Percentiles rank a stretch among this genome's conserved stretches.
Evolutionary conservation across 2,797 vertebrate genomes (phyloP).

Genomic region (Pygocentrus nattereri): DNA sequence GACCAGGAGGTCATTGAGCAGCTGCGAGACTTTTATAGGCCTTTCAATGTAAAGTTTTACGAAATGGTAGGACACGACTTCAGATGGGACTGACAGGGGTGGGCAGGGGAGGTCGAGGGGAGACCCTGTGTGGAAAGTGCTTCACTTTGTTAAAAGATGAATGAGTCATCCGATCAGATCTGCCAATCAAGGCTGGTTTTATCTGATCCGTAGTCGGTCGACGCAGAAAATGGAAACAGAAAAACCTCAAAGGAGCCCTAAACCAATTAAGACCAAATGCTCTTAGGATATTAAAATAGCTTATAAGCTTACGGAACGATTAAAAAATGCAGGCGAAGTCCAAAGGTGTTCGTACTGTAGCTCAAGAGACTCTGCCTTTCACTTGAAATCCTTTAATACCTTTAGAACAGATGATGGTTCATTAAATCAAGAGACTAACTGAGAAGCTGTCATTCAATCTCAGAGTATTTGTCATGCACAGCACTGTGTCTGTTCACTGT

Average conservation of each 20-base stretch:
- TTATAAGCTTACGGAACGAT: constrained; percentile 40
- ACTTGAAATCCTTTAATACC: constrained; percentile 53
- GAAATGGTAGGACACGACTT: constrained; percentile 97
- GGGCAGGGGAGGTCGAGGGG: not conserved
- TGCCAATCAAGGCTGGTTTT: constrained; percentile 1
- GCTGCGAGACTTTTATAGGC: constrained; percentile 95
- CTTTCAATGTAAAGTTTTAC: constrained; percentile 95
- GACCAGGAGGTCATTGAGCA: constrained; percentile 94
- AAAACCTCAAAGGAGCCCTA: constrained; percentile 40
- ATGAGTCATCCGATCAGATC: not conserved
- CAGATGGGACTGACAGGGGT: constrained; percentile 88
- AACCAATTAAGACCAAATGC: constrained; percentile 51
- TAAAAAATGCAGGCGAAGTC: constrained; percentile 31
- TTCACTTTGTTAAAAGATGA: constrained; percentile 42
- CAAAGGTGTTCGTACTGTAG: constrained; percentile 48
- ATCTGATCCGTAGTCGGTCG: not conserved
- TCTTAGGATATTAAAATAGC: constrained; percentile 51
- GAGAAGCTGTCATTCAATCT: constrained; percentile 53
- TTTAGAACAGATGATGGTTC: constrained; percentile 48
- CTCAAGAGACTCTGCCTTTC: constrained; percentile 53
- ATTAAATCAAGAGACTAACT: constrained; percentile 53
- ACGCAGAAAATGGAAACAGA: constrained; percentile 18
- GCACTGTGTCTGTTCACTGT: constrained; percentile 50
- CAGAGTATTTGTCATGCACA: constrained; percentile 49
- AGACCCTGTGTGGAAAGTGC: constrained; percentile 50